A percentile compares a stretch with the other conserved stretches of the same genome.
Conservation (phyloP, 2,113 vertebrate genomes). For the Aythya baeri region DNA sequence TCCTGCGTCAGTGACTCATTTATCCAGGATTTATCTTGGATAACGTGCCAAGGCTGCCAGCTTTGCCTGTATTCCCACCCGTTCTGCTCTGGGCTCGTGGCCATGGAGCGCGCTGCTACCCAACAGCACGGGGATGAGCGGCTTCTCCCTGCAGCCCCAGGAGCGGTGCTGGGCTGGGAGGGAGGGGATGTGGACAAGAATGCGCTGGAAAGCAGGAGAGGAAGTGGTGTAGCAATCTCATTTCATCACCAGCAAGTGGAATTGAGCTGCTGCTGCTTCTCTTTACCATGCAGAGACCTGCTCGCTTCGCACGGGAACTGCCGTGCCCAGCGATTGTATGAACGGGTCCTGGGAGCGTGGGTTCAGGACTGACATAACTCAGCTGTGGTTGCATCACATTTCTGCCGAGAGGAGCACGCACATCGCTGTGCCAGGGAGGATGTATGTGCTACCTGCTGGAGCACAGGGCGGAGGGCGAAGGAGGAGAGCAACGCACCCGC, state of each 20-base stretch:
- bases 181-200: background rate
- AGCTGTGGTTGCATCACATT: fast-evolving
- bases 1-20: background rate
- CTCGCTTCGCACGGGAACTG: too few relatives aligned
- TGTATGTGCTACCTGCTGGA: background rate
- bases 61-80: background rate
- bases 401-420: background rate
- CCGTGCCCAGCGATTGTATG: fast-evolving
- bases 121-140: background rate
- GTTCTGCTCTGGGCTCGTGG: background rate
- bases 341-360: fast-evolving
- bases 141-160: background rate
- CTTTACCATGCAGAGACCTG: background rate
- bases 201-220: background rate
- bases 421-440: background rate
- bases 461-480: fast-evolving
- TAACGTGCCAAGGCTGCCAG: background rate
- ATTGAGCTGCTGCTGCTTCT: background rate
- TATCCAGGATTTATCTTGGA: background rate
- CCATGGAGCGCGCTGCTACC: fast-evolving
- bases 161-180: background rate
- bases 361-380: fast-evolving
- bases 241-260: background rate
- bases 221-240: fast-evolving
- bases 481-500: background rate